These are phyloP conservation scores for Aspidiotus rigidus DNA, from an alignment of 2,888 invertebrate genomes.

Conservation along the genomic window DNA sequence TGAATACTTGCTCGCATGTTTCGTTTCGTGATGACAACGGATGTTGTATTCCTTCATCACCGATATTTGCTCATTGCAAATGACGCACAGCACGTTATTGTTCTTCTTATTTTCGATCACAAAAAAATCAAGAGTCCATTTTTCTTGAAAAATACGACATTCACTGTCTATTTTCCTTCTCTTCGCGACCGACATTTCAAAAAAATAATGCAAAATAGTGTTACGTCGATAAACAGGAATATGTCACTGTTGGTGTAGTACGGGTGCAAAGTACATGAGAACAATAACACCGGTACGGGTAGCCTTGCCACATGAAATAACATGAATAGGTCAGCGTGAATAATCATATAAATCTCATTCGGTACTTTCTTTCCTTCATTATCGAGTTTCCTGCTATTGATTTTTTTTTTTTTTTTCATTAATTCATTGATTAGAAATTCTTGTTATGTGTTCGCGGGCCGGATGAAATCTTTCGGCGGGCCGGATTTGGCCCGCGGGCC, in stretches of 20 bases:
- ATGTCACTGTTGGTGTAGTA: background rate
- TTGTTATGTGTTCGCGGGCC: no score
- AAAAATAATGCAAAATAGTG: background rate
- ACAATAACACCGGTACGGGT: background rate
- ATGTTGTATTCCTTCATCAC: conserved; percentile 37
- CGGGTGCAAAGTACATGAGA: background rate
- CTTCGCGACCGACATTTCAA: conserved; percentile 12
- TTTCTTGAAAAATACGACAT: conserved; percentile 27
- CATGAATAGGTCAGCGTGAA: no score
- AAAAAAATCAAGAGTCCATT: conserved; percentile 8
- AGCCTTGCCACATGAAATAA: background rate
- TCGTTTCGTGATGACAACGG: conserved; percentile 37
- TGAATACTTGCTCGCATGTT: conserved; percentile 28
- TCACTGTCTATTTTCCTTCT: conserved; percentile 23
- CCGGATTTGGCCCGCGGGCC: no score
- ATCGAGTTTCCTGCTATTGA: no score
- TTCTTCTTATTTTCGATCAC: conserved; percentile 19
- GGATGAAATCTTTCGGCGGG: no score
- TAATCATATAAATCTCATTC: no score
- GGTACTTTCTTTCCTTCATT: no score
- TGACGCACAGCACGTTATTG: conserved; percentile 33
- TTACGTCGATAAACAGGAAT: background rate
- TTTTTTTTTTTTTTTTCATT: no score
- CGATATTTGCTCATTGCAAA: conserved; percentile 36
- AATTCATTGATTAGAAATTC: no score